These are phyloP conservation scores for Idaea biselata DNA, from an alignment of 2,888 invertebrate genomes.

Conservation along the genomic window DNA sequence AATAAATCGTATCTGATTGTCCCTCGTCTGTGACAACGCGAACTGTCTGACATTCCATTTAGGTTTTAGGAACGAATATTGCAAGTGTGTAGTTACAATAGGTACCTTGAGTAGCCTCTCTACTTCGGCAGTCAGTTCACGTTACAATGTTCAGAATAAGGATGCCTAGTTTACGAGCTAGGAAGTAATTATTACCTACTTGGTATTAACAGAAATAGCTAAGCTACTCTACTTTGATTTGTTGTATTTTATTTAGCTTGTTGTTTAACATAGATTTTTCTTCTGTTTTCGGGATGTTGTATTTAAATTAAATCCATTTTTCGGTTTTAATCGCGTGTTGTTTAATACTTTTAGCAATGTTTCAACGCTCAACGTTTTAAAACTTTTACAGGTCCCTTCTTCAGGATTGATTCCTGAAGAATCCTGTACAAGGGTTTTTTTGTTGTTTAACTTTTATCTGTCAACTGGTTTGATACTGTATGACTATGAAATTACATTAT, in stretches of 20 bases:
- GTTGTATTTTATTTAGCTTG: not conserved
- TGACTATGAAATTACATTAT: not conserved
- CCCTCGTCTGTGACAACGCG: constrained; percentile 34
- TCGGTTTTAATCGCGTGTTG: no score
- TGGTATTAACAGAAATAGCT: not conserved
- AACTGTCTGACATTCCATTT: constrained; percentile 1
- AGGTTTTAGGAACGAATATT: constrained; percentile 6
- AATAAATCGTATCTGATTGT: constrained; percentile 56
- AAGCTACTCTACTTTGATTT: not conserved
- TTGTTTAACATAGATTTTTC: not conserved
- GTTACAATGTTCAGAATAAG: not conserved
- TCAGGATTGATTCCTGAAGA: no score
- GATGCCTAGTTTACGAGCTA: constrained; percentile 13
- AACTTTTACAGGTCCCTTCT: no score
- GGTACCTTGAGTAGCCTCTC: not conserved
- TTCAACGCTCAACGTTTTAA: no score
- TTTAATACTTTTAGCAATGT: no score
- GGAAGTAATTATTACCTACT: not conserved
- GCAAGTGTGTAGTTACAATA: not conserved
- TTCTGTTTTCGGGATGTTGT: no score
- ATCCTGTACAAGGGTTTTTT: not conserved
- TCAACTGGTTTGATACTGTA: not conserved
- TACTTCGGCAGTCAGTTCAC: not conserved
- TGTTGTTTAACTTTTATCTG: not conserved
- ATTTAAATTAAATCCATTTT: no score